Conservation (phyloP, 2,113 vertebrate species). For the Heterotis niloticus region DNA sequence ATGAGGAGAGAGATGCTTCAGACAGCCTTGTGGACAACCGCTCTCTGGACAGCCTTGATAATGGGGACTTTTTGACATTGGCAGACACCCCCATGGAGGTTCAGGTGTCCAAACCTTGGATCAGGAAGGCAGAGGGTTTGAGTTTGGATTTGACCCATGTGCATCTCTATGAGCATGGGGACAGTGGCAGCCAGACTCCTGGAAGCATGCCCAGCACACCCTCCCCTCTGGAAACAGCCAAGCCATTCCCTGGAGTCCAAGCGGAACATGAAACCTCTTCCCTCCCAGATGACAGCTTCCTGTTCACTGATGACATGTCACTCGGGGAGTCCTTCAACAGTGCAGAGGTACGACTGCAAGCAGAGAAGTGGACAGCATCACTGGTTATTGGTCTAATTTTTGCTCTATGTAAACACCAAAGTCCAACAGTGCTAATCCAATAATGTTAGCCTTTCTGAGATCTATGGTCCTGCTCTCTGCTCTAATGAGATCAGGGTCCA, state of each 20-base stretch:
- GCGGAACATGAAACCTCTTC: conserved; percentile 66
- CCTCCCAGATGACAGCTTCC: conserved; percentile 57
- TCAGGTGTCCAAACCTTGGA: conserved; percentile 67
- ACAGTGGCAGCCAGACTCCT: conserved; percentile 74
- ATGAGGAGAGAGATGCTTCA: conserved; percentile 63
- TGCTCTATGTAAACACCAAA: neutral
- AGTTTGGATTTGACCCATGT: conserved; percentile 78
- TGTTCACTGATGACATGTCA: conserved; percentile 74
- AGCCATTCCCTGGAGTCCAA: conserved; percentile 68
- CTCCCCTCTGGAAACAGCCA: conserved; percentile 78
- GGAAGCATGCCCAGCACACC: conserved; percentile 88
- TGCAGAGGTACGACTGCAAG: conserved; percentile 73
- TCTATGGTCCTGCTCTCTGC: neutral
- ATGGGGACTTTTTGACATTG: conserved; percentile 66
- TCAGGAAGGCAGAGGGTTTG: conserved; percentile 70
- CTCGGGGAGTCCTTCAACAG: conserved; percentile 74
- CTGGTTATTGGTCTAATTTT: neutral
- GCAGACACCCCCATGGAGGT: conserved; percentile 65
- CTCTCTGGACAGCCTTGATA: conserved; percentile 71
- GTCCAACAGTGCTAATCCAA: neutral
- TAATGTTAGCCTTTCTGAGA: neutral
- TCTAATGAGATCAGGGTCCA: neutral
- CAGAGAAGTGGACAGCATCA: neutral
- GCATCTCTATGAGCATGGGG: conserved; percentile 66
- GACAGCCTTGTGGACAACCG: conserved; percentile 71